Base-by-base conservation (phyloP, 2,113 vertebrate genomes). In the Oryzias javanicus region DNA sequence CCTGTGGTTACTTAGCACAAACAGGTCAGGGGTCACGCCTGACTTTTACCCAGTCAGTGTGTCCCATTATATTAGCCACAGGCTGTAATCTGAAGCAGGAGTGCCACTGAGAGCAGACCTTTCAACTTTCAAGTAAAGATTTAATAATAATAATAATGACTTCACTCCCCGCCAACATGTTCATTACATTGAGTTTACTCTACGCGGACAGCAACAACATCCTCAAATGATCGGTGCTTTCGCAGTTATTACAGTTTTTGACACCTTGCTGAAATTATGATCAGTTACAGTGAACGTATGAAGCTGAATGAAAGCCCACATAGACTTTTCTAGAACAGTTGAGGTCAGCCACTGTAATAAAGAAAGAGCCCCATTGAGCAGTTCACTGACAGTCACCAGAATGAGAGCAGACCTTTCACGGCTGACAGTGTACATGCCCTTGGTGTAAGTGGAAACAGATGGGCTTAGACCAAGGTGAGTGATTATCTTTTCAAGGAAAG, bases 21-120 rank as follows among this genome's bases (percentile, higher is more conserved):
- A 80, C 75, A 90, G 92, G 93, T 94, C 92, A 95, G 91, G 93
- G 92, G 91, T 88, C 92, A 88, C 81, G 67, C 55, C 85, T 81
- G 35, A 91, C 92, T 91, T 93, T 88, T 86, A 85, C 90, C 90
- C 87, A 91, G 89, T 90, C 89, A 90, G 85, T 76, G 88, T 81
- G 83, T 79, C 91, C 90, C 87, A 91, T 82, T 87, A 91, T 81
- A 88, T 82, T 80, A 90, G 85, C 91, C 91, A 91, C 89, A 88
- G 89, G 88, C 88, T 90, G 86, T 95, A 94, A 95, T 92, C 92
- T 91, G 91, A 93, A 94, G 89, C 95, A 94, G 92, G 91, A 89
- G 71, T 80, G 80, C 76, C 70, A 89, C 84, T 85, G 89, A 89
- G 87, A 86, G 81, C 81, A 87, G 73, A 72, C 83, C 6, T 87